Base-by-base conservation (phyloP, 2,888 invertebrate genomes). In the Platynereis dumerilii region DNA sequence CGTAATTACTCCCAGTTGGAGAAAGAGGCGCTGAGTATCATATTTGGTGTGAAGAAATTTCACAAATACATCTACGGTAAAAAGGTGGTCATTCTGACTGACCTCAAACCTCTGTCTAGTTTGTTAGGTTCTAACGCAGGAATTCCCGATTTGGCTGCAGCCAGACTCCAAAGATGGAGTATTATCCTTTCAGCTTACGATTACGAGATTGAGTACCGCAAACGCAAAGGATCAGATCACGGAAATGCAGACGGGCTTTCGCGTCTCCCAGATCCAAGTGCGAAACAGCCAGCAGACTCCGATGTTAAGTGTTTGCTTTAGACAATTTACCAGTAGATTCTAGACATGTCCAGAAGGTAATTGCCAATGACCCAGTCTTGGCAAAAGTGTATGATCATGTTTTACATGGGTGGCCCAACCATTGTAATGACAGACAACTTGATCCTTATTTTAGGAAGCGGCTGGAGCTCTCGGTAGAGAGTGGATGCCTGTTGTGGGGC, bases 61-160 rank as follows among this genome's bases (percentile, higher is more conserved):
- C 78, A 82, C 60, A 74, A 79, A 24, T 85, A 79, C 64, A 45
- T 85, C 0, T 80, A 72, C 59, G 84, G 83, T 1, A 70, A 79
- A 5, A 68, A 73, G n/a, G 86, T 86, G 66, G 80, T 79, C 1
- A 68, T 84, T 24, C 56, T 75, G 2, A 84, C 82, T 0, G 84
- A 84, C 64, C 81, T 83, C 64, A 75, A 80, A 63, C 83, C 85
- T 0, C 66, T 86, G 1, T 79, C 74, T 15, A 57, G 70, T 10
- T 79, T 84, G 53, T 80, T 84, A 60, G 69, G 72, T 59, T 67
- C 72, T 39, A 72, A 76, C 75, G 60, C 55, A 53, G 69, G 57
- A 3, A 58, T 80, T 12, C 72, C 74, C 1, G 52, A 66, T 3
- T 60, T 69, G 29, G 65, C 75, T 7, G 76, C 75, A 17, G 68